These are phyloP conservation scores for Haliaeetus leucogaster DNA, from an alignment of 2,113 vertebrate genomes.

Conservation along the genomic window DNA sequence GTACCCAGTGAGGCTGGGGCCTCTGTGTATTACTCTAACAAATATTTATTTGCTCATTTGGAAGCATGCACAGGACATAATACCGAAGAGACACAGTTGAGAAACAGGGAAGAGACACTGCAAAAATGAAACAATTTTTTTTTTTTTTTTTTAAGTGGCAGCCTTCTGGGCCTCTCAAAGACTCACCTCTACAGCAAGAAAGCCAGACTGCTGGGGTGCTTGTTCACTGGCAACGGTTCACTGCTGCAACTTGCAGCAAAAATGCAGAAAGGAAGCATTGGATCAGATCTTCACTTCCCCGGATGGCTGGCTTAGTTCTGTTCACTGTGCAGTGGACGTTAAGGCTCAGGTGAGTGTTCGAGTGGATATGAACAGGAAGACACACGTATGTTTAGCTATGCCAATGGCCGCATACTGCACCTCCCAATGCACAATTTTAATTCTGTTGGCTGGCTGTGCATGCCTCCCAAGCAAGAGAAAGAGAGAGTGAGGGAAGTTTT, in stretches of 20 bases:
- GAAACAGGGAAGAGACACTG: background rate
- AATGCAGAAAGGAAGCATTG: background rate
- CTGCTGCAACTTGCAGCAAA: background rate
- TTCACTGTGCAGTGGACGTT: background rate
- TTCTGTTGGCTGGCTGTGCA: background rate
- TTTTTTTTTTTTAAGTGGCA: background rate
- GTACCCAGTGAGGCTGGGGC: background rate
- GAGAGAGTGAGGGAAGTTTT: background rate
- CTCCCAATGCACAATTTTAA: background rate
- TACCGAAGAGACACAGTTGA: background rate
- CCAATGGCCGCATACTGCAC: background rate
- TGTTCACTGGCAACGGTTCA: background rate
- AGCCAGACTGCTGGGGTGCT: background rate
- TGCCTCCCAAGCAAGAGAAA: background rate
- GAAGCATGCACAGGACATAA: background rate
- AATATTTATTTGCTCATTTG: background rate
- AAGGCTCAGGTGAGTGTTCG: background rate
- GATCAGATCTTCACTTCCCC: background rate
- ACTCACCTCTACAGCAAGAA: background rate
- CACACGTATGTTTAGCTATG: accelerated
- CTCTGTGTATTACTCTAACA: background rate
- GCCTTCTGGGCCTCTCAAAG: background rate
- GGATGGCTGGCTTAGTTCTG: background rate
- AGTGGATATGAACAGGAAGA: background rate
- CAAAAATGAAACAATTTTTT: background rate